Evolutionary conservation across 2,113 vertebrate genomes (phyloP), one percentile per base, ranked within the genome.

Genomic region (Hydrolagus affinis): DNA sequence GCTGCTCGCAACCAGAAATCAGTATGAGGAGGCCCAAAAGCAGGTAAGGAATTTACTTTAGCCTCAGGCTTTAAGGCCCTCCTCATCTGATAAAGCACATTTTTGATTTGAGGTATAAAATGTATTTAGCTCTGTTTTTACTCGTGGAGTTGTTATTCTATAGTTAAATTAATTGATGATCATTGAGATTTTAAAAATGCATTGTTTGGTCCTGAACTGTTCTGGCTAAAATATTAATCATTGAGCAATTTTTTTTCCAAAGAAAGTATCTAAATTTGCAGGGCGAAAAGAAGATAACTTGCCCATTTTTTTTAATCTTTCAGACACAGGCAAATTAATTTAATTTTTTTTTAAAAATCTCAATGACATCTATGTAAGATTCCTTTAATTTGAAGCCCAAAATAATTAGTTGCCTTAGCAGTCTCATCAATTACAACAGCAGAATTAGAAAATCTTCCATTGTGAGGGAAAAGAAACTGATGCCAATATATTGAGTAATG

Each of bases 31-130:
- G 87, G 89, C 89, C 87, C 88, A 87, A 69, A 86, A 87, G 87
- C 94, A 95, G 95, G 94, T 95, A 95, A 86, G 87, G 86, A 86
- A 86, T 56, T 30, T 77, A 62, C 86, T 69, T 87, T 57, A 85
- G 70, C 85, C 86, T 2, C 7, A 76, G 32, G 44, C 87, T 86
- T 85, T 71, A 85, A 89, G 86, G 83, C 85, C 85, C 85, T 83
- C 28, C 66, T 83, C 62, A 64, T 59, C 77, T 30, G 66, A 80
- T 0, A 19, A 83, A 66, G 11, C 60, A 66, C 25, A 83, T 66
- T 83, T 15, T 66, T 8, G 76, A 7, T 80, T 80, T 6, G n/a
- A 28, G 23, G 25, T 28, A 68, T 83, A 30, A 83, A 83, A 83
- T 83, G 21, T 66, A 32, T 66, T 83, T 28, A 83, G 62, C 62